Evolutionary conservation across 1,140 invertebrate species (phyloP).

Genomic region (Acromyrmex heyeri): DNA sequence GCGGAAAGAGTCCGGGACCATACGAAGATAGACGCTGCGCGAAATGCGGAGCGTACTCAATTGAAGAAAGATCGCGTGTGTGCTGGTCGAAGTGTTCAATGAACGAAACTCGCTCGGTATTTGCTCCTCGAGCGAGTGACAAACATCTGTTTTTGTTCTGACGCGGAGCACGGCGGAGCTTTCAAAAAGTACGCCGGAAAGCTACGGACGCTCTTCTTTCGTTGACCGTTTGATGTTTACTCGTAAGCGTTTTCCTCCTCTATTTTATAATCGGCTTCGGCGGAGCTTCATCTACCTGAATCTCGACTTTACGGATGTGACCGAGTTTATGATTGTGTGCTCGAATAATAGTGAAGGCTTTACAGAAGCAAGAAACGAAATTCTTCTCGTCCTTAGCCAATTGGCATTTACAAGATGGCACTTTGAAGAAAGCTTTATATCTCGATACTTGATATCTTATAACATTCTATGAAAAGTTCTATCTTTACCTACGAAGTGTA

Average conservation of each 20-base stretch:
- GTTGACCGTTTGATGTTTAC: constrained; percentile 48
- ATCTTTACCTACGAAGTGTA: not conserved
- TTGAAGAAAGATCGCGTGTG: constrained; percentile 61
- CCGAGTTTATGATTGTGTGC: not conserved
- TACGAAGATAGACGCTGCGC: constrained; percentile 45
- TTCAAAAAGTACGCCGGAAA: constrained; percentile 37
- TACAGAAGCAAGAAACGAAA: not conserved
- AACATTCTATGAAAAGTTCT: constrained; percentile 35
- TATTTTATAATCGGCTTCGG: not conserved
- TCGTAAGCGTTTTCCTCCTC: constrained; percentile 30
- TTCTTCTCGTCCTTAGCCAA: constrained; percentile 20
- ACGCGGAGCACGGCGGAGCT: constrained; percentile 33
- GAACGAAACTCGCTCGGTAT: constrained; percentile 8
- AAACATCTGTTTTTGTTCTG: constrained; percentile 31
- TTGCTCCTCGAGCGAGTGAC: constrained; percentile 11
- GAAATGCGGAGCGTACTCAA: constrained; percentile 25
- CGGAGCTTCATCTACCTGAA: not conserved
- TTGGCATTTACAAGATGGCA: constrained; percentile 23
- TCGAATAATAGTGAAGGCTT: not conserved
- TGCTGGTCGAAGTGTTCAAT: constrained; percentile 4
- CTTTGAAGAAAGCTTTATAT: constrained; percentile 12
- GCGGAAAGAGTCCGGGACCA: constrained; percentile 35
- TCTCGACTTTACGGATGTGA: not conserved
- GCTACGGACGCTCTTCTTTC: constrained; percentile 38
- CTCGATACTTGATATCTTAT: not conserved